Evolutionary conservation across 2,113 vertebrate genomes (phyloP).

Genomic region (Phyllopteryx taeniolatus): DNA sequence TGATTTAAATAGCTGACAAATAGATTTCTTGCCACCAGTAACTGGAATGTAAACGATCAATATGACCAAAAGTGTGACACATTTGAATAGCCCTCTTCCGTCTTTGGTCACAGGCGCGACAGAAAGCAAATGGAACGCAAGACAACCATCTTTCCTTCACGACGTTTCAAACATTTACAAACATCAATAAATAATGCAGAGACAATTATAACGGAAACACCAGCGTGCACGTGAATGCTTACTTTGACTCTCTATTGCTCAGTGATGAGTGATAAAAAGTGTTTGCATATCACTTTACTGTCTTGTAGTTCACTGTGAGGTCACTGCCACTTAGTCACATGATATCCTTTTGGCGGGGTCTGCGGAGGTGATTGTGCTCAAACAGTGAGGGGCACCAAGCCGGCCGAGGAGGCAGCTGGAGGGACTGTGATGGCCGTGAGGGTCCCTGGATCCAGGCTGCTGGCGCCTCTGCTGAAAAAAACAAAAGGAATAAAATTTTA

Average conservation of each 20-base stretch:
- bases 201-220: slow-evolving; percentile 3
- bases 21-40: slow-evolving; percentile 10
- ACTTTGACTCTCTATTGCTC: neutral
- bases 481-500: neutral
- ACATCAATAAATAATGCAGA: slow-evolving; percentile 14
- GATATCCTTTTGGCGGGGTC: neutral
- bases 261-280: neutral
- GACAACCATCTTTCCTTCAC: neutral
- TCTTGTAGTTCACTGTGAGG: neutral
- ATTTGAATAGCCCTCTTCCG: slow-evolving; percentile 11
- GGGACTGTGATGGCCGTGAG: slow-evolving; percentile 76
- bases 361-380: slow-evolving; percentile 53
- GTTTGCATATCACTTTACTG: neutral
- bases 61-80: slow-evolving; percentile 61
- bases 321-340: neutral
- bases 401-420: slow-evolving; percentile 77
- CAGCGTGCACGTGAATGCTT: neutral
- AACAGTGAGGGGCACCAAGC: slow-evolving; percentile 85
- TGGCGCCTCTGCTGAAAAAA: slow-evolving; percentile 76
- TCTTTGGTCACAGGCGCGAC: neutral
- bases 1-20: neutral
- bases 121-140: neutral
- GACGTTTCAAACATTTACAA: slow-evolving; percentile 9
- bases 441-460: slow-evolving; percentile 80
- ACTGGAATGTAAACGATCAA: slow-evolving; percentile 56